Evolutionary conservation across 1,140 invertebrate genomes (phyloP).

Genomic region (Ceratosolen solmsi): DNA sequence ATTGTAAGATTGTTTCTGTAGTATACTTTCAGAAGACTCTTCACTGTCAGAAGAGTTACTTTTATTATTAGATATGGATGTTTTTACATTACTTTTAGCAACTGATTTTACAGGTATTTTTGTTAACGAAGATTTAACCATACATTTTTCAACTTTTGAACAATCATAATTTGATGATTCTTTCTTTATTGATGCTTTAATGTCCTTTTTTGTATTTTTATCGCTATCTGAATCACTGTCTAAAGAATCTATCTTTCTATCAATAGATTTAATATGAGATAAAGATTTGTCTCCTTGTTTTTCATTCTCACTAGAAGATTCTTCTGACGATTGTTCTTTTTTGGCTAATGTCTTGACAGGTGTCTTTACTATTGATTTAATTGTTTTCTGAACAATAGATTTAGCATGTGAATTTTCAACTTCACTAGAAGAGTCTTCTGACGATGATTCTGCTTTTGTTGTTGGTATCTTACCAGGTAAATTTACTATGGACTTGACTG

Average conservation of each 20-base stretch:
- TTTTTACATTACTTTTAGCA: conserved; percentile 43
- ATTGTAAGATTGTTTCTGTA: neutral
- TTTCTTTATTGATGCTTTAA: conserved; percentile 26
- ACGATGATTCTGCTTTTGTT: conserved; percentile 60
- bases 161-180: conserved; percentile 57
- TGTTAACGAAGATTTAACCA: conserved; percentile 24
- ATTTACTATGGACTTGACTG: conserved; percentile 51
- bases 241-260: conserved; percentile 59
- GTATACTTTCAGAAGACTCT: conserved; percentile 13
- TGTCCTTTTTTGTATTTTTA: conserved; percentile 53
- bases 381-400: neutral
- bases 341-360: conserved; percentile 6
- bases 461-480: conserved; percentile 32
- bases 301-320: conserved; percentile 62
- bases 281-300: conserved; percentile 48
- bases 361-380: conserved; percentile 14
- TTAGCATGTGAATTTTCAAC: conserved; percentile 55
- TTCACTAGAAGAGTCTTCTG: conserved; percentile 59
- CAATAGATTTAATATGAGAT: conserved; percentile 39
- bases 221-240: conserved; percentile 60
- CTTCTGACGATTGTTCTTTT: conserved; percentile 59
- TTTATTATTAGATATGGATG: conserved; percentile 28
- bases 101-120: neutral
- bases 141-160: conserved; percentile 58
- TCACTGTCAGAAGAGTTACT: conserved; percentile 17